Conservation (phyloP, 2,113 vertebrate genomes). For the Toxotes jaculatrix region DNA sequence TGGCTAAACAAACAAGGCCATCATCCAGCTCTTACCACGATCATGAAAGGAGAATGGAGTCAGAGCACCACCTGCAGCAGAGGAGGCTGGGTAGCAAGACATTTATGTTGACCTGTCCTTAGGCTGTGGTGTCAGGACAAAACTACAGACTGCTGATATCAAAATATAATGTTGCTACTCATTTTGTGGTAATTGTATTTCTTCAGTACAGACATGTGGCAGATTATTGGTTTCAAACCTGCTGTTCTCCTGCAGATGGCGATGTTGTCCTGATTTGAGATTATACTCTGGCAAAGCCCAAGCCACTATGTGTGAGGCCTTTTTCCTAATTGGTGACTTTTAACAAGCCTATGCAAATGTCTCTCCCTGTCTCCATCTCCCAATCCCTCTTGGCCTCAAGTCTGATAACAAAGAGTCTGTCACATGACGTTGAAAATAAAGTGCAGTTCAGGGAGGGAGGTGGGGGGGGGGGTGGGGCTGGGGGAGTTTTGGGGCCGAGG, state of each 20-base stretch:
- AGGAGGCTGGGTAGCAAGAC: constrained; percentile 37
- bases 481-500: constrained; percentile 29
- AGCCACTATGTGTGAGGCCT: constrained; percentile 61
- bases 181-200: constrained; percentile 3
- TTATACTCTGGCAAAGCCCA: neutral
- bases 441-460: constrained; percentile 22
- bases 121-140: neutral
- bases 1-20: constrained; percentile 75
- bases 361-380: constrained; percentile 48
- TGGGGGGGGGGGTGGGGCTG: neutral
- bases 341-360: constrained; percentile 70
- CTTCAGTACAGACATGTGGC: neutral
- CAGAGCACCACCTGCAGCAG: constrained; percentile 61
- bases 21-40: constrained; percentile 54
- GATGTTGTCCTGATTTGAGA: constrained; percentile 74
- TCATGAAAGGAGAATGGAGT: constrained; percentile 1
- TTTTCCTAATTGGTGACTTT: constrained; percentile 74
- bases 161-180: neutral
- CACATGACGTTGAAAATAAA: constrained; percentile 43
- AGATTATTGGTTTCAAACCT: neutral
- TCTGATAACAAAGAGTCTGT: constrained; percentile 60
- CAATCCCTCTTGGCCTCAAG: constrained; percentile 36
- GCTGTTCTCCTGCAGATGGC: constrained; percentile 82
- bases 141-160: neutral
- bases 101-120: neutral